Evolutionary conservation across 2,113 vertebrate genomes (phyloP), one percentile per base, ranked within the genome.

Genomic region (Donacobius atricapilla): DNA sequence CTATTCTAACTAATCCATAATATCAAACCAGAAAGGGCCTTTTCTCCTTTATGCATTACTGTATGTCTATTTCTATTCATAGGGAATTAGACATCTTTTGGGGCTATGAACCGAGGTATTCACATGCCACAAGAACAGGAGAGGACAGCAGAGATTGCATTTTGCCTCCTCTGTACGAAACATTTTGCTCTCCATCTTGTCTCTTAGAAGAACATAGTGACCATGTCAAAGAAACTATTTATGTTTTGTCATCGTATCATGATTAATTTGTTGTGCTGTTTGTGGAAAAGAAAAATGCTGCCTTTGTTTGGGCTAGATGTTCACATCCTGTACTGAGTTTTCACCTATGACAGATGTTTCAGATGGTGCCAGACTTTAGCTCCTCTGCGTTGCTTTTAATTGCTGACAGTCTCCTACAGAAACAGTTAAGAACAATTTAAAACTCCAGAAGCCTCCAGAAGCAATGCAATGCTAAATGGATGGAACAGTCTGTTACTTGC

Each of bases 401-500:
- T 95, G 47, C 72, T 64, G 6, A 11, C 31, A 54, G 48, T 68
- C 65, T 89, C 39, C 56, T 71, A 9, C 31, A 45, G 61, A 93
- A 83, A 83, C 6, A 51, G 83, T 69, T 89, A 76, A 84, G n/a
- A 72, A 24, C 79, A 84, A 76, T 44, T 40, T 64, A 53, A 79
- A 94, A 25, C 42, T 75, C 13, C 33, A 63, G 70, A 77, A 75
- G 30, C 57, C 40, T 76, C 68, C 42, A 86, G 57, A 72, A 90
- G 31, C 70, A 63, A 33, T 61, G 30, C 47, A 48, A 12, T 93
- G 77, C 53, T 89, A 80, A 76, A 76, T 69, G 45, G 70, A 37
- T 83, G 48, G 70, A 88, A 61, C 80, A 83, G 33, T 23, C 73
- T 96, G 77, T 93, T 90, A 84, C 66, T 92, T 91, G 68, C 88